Percentiles rank a stretch among this genome's conserved stretches.
Conservation (phyloP, 2,113 vertebrate genomes). For the Chaetops frenatus region DNA sequence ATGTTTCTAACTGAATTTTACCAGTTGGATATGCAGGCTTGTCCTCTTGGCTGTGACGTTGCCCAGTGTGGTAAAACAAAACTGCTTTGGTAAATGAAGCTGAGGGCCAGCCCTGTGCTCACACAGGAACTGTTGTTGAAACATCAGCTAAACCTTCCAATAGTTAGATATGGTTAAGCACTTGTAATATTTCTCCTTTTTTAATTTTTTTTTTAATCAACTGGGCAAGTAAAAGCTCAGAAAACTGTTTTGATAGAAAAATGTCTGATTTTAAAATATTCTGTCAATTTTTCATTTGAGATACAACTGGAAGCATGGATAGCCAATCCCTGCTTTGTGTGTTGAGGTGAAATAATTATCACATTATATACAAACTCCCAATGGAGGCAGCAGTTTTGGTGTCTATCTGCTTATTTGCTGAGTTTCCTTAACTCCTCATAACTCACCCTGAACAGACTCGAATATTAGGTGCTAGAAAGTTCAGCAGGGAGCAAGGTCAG, state of each 20-base stretch:
- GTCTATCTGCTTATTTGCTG: background rate
- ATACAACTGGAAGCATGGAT: accelerated
- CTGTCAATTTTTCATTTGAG: background rate
- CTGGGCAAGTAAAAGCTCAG: background rate
- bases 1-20: background rate
- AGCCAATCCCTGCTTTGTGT: background rate
- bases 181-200: background rate
- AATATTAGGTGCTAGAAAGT: background rate
- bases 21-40: background rate
- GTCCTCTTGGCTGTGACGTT: background rate
- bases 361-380: background rate
- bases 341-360: background rate
- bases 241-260: background rate
- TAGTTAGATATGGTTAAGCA: accelerated
- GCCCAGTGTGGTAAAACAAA: background rate
- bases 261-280: accelerated
- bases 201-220: too few species aligned
- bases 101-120: background rate
- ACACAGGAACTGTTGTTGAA: background rate
- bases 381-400: background rate
- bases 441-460: background rate
- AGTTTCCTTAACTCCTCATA: background rate
- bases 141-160: too few species aligned
- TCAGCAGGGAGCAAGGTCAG: constrained; percentile 6
- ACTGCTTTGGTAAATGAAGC: background rate